These are phyloP conservation scores for Hydrozoanthus gracilis DNA, from an alignment of 92 coral and sea anemone species.

Conservation along the genomic window DNA sequence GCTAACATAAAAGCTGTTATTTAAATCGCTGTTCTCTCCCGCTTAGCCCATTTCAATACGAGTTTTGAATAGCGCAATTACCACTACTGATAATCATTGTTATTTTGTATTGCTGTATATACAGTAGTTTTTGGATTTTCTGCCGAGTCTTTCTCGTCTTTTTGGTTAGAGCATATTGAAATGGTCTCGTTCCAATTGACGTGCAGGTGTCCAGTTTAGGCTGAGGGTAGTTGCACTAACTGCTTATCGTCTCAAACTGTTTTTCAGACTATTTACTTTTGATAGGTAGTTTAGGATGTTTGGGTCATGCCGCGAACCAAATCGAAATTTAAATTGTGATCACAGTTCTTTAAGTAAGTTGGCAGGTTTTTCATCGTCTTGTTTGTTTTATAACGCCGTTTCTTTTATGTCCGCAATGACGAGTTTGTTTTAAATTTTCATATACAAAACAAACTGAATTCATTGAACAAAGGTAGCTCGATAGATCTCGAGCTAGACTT, in stretches of 20 bases:
- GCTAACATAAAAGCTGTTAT: not conserved
- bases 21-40: not conserved
- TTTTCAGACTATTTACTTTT: not conserved
- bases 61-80: not conserved
- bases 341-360: not conserved
- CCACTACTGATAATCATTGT: not conserved
- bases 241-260: not conserved
- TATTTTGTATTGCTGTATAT: not conserved
- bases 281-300: not conserved
- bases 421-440: not conserved
- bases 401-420: constrained; percentile 6
- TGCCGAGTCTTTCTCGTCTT: not conserved
- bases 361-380: constrained; percentile 5
- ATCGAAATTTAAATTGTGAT: not conserved
- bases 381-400: not conserved
- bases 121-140: not conserved
- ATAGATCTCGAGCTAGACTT: not conserved
- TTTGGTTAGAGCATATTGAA: constrained; percentile 21
- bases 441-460: constrained; percentile 1
- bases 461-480: constrained; percentile 16
- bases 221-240: not conserved
- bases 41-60: not conserved
- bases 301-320: constrained; percentile 20
- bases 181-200: not conserved
- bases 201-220: constrained; percentile 16